Evolutionary conservation across 2,113 vertebrate species (phyloP), one percentile per base, ranked within the genome.

Genomic region (Siniperca knerii): DNA sequence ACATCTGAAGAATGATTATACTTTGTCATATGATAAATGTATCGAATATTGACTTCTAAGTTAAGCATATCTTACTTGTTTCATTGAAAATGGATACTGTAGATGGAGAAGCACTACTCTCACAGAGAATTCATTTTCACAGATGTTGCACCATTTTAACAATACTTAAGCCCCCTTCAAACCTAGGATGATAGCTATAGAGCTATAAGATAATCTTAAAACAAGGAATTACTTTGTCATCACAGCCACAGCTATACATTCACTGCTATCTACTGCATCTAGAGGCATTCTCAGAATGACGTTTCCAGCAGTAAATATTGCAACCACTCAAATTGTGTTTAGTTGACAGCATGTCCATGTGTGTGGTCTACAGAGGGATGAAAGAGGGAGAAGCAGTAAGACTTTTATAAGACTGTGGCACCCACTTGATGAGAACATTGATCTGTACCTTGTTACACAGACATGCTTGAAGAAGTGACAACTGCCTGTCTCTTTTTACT

Each of bases 91-190:
- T 77, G 69, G 42, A 86, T 82, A 57, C 58, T 33, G 20, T 9
- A 62, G 48, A 84, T 69, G 35, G 85, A 82, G 70, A 69, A 61
- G 81, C 79, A 79, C 84, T 50, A n/a, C 29, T 4, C 71, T 88
- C 69, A 78, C 88, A 73, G 65, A 85, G 67, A 81, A 89, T 89
- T 93, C 87, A 69, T 93, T 94, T 92, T 89, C 82, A 80, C 87
- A 88, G 88, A 93, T 90, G 83, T 79, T 87, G 61, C 44, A 65
- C 81, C 42, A 42, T 87, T 82, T 75, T 55, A 60, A 48, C 81
- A 33, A 61, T 37, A 60, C 75, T 83, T 66, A 82, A 83, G 70
- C 35, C 50, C 52, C 80, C 60, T 75, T 84, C 79, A 89, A 83
- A 75, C 74, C 68, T 8, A 9, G 62, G 44, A 82, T 85, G 88